Evolutionary conservation across 2,888 invertebrate genomes (phyloP).

Genomic region (Ctena decussata): DNA sequence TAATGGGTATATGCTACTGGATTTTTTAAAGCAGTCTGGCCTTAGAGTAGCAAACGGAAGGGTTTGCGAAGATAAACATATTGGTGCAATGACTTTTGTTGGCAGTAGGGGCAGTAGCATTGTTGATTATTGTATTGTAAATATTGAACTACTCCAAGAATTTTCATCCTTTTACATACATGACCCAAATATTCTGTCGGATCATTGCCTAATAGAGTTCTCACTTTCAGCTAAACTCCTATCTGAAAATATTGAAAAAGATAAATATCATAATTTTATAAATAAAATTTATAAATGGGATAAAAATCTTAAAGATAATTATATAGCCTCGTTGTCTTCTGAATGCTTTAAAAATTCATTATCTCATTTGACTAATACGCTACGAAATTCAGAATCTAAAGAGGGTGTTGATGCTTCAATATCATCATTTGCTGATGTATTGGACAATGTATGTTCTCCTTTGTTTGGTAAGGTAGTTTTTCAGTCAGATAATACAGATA

Average conservation of each 20-base stretch:
- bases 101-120: slow-evolving; percentile 16
- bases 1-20: slow-evolving; percentile 20
- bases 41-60: slow-evolving; percentile 30
- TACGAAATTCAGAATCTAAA: background rate
- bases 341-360: background rate
- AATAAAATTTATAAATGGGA: background rate
- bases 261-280: background rate
- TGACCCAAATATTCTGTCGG: slow-evolving; percentile 24
- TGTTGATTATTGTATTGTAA: slow-evolving; percentile 5
- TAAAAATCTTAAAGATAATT: background rate
- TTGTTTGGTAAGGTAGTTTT: background rate
- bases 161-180: background rate
- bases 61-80: background rate
- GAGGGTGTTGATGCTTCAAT: background rate
- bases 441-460: background rate
- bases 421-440: background rate
- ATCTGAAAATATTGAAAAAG: too few species aligned
- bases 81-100: slow-evolving; percentile 18
- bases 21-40: slow-evolving; percentile 35
- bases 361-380: background rate
- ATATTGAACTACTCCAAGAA: background rate
- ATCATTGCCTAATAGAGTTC: slow-evolving; percentile 29
- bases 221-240: background rate
- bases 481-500: background rate
- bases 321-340: background rate